Percentiles rank a stretch among this genome's conserved stretches.
Evolutionary conservation across 2,797 vertebrate species (phyloP).

Genomic region (Sandelia bainsii): DNA sequence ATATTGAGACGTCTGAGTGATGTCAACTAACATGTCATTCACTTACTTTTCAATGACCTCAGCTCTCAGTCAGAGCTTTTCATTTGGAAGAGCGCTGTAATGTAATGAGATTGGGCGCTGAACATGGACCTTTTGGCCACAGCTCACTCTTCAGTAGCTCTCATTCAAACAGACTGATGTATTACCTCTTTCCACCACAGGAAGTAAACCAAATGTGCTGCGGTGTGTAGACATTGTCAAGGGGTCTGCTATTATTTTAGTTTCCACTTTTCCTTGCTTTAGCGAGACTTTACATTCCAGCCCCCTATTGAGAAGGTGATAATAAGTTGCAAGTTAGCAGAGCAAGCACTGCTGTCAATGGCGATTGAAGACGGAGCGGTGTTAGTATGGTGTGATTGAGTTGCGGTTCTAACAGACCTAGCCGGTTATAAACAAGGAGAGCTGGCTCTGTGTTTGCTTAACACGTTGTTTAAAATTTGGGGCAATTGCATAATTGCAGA

Average conservation of each 20-base stretch:
- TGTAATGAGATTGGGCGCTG: slow-evolving; percentile 69
- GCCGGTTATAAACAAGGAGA: too few relatives aligned
- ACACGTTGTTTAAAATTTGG: too few relatives aligned
- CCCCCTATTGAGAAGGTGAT: not conserved
- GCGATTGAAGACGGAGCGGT: not conserved
- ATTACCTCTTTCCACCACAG: slow-evolving; percentile 2
- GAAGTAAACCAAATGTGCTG: slow-evolving; percentile 2
- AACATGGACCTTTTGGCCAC: slow-evolving; percentile 31
- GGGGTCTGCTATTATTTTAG: slow-evolving; percentile 2
- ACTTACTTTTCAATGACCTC: slow-evolving; percentile 70
- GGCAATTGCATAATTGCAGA: too few relatives aligned
- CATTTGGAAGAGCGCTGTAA: slow-evolving; percentile 67
- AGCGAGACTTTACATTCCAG: slow-evolving; percentile 1
- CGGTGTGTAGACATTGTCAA: too few relatives aligned
- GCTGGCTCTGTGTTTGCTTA: too few relatives aligned
- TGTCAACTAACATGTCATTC: slow-evolving; percentile 57
- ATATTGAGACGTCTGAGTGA: slow-evolving; percentile 58
- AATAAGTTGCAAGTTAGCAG: slow-evolving; percentile 9
- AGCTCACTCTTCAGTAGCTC: slow-evolving; percentile 47
- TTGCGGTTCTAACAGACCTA: too few relatives aligned
- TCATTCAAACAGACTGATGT: slow-evolving; percentile 42
- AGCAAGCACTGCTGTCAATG: not conserved
- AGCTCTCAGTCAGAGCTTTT: slow-evolving; percentile 53
- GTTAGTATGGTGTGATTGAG: too few relatives aligned
- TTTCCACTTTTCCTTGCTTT: slow-evolving; percentile 11